Percentiles rank a stretch among this genome's conserved stretches.
Conservation (phyloP, 2,113 vertebrate genomes). For the Otocyon megalotis region DNA sequence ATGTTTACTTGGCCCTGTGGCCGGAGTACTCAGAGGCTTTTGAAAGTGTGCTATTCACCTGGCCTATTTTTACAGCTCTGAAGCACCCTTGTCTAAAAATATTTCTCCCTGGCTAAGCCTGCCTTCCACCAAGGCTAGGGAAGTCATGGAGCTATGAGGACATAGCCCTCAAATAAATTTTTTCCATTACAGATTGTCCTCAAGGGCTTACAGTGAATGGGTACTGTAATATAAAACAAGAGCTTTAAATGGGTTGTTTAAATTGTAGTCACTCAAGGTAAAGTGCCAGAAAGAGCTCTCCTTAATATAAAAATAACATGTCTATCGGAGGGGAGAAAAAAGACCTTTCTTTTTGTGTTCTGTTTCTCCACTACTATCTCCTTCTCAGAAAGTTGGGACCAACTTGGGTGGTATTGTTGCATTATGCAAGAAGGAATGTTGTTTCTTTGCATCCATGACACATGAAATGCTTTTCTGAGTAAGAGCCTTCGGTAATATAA, state of each 20-base stretch:
- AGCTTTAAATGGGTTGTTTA: neutral
- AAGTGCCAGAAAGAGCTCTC: neutral
- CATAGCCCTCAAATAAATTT: constrained; percentile 46
- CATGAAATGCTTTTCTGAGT: neutral
- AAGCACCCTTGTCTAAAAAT: constrained; percentile 78
- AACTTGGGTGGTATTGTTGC: neutral
- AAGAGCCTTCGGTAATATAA: neutral
- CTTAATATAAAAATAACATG: neutral
- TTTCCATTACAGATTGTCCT: neutral
- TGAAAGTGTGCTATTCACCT: constrained; percentile 19
- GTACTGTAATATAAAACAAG: neutral
- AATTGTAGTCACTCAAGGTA: neutral
- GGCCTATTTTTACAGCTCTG: constrained; percentile 72
- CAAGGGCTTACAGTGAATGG: neutral
- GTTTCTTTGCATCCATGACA: neutral
- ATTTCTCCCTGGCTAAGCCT: constrained; percentile 55
- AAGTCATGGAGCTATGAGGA: constrained; percentile 14
- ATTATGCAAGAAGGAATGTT: neutral
- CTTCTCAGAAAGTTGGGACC: neutral
- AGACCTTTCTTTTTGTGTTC: neutral
- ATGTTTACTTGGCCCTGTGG: neutral
- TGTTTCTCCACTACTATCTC: neutral
- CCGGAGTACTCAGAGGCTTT: neutral
- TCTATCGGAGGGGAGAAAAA: neutral
- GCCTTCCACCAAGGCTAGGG: neutral